Conservation (phyloP, 2,888 invertebrate species). For the Tenthredo notha region DNA sequence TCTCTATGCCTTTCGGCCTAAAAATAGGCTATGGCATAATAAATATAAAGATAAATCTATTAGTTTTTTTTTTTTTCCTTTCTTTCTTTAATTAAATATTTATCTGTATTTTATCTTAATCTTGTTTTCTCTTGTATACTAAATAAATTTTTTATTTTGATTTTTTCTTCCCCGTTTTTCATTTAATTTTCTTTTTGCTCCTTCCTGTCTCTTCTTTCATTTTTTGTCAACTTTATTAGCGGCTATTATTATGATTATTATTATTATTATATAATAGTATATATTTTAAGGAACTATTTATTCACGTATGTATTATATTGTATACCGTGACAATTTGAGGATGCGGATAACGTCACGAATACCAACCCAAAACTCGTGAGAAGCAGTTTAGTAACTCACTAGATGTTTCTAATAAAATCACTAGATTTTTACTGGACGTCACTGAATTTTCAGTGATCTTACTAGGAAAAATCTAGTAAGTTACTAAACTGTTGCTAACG, state of each 20-base stretch:
- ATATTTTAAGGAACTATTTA: conserved; percentile 4
- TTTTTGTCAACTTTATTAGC: background rate
- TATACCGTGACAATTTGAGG: no score
- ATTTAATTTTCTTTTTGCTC: background rate
- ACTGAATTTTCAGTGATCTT: no score
- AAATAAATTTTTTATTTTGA: background rate
- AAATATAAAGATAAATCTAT: no score
- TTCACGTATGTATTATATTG: conserved; percentile 9
- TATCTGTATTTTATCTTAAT: background rate
- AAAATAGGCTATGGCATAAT: no score
- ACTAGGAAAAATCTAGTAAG: no score
- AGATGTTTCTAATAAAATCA: no score
- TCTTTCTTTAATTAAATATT: background rate
- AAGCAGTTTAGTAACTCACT: no score
- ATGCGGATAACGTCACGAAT: no score
- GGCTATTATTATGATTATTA: background rate
- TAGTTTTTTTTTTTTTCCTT: background rate
- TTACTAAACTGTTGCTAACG: no score
- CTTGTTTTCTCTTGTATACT: background rate
- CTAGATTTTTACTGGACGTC: no score
- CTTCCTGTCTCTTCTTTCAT: background rate
- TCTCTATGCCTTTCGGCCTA: no score
- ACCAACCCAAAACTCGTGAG: no score
- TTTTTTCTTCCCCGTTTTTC: background rate
- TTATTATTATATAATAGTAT: background rate